A percentile compares a stretch with the other conserved stretches of the same genome.
Evolutionary conservation across 2,113 vertebrate genomes (phyloP).

Genomic region (Mixornis gularis): DNA sequence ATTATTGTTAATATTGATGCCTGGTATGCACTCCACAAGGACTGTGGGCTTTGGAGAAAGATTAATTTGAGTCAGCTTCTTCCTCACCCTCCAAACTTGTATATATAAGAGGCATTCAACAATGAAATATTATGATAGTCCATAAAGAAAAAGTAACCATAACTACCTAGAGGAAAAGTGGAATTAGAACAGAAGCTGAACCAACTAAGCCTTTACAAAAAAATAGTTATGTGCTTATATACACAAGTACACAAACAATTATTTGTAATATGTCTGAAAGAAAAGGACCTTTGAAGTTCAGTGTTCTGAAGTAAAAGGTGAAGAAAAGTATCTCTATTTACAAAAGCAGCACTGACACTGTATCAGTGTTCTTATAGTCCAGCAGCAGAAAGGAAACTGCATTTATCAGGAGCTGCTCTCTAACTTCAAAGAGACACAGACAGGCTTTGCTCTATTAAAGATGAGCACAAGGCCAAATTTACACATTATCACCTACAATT

Average conservation of each 20-base stretch:
- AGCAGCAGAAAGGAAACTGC: background rate
- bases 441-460: background rate
- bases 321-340: background rate
- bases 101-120: background rate
- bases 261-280: background rate
- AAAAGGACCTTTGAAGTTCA: background rate
- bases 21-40: background rate
- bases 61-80: background rate
- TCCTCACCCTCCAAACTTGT: background rate
- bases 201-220: background rate
- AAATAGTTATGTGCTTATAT: background rate
- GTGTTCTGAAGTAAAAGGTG: background rate
- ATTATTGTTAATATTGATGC: background rate
- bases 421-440: background rate
- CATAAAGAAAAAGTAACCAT: background rate
- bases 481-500: background rate
- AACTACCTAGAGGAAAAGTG: background rate
- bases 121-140: background rate
- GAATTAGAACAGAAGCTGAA: background rate
- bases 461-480: background rate
- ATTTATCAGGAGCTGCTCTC: background rate
- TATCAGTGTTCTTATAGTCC: background rate
- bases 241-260: background rate
- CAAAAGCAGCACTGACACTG: background rate
- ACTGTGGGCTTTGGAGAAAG: background rate